Evolutionary conservation across 2,797 vertebrate genomes (phyloP), one percentile per base, ranked within the genome.

Genomic region (Intellagama lesueurii): DNA sequence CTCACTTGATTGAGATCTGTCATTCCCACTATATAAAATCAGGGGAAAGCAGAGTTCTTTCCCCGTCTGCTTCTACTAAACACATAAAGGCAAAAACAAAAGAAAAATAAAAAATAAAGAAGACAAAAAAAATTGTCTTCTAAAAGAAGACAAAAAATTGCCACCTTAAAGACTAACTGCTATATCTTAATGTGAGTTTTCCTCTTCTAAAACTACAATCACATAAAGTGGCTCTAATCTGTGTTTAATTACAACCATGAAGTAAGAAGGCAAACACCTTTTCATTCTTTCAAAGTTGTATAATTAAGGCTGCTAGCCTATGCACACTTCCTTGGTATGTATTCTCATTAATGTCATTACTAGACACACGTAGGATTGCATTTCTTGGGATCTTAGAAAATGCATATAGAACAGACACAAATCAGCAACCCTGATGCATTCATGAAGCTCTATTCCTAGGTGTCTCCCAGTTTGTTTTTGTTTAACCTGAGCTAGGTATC

Each of bases 161-260:
- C 9, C 52, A 56, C 52, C 52, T 56, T 56, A 56, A 9, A 56
- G 52, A 56, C 52, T 56, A 56, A 56, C 52, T 56, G 52, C 9
- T 56, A 56, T 14, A 56, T 56, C 52, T 56, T 14, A 7, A 56
- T 56, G 52, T 11, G 52, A 56, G 52, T 14, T 56, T 56, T 56
- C 52, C 52, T 56, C 9, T 14, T 56, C 52, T 12, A 16, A 56
- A 11, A 56, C 11, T 56, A 56, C 35, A 40, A 28, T 64, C 3
- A 49, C 7, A 78, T 1, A 24, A n/a, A 24, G 0, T 81, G 9
- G n/a, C 49, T 30, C 16, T 87, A 35, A 79, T 12, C 7, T 60
- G 28, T 80, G 78, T 56, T 81, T 87, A 72, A 87, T 70, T 81
- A 81, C 35, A 60, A 35, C 5, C 35, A 47, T 49, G n/a, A 86